phyloP scores from a whole-genome alignment of 2,797 vertebrate species.

The Hydrocynus forskahlii region DNA sequence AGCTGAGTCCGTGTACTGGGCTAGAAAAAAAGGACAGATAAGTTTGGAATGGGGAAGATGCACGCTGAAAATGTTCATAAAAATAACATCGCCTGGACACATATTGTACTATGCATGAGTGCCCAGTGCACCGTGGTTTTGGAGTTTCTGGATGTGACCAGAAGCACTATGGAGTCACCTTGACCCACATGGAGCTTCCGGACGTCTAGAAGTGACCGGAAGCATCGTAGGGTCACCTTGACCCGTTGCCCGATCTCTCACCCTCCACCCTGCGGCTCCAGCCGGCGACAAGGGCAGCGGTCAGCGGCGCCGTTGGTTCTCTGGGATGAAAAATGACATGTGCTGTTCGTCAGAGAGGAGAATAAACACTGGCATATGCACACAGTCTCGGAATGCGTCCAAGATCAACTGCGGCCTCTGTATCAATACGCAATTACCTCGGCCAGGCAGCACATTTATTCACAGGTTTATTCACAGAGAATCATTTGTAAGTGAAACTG shows the following conservation, averaged over 20 bases:
- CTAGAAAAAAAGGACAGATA: neutral
- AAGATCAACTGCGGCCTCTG: conserved; percentile 2
- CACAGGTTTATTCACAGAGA: conserved; percentile 46
- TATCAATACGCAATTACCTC: conserved; percentile 42
- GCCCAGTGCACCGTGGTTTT: conserved; percentile 29
- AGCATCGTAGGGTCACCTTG: conserved; percentile 70
- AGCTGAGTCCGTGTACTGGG: neutral
- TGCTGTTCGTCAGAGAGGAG: conserved; percentile 34
- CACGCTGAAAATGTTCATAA: neutral
- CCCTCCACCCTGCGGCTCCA: conserved; percentile 48
- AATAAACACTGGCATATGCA: conserved; percentile 13
- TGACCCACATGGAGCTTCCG: conserved; percentile 56
- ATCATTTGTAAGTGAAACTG: conserved; percentile 46
- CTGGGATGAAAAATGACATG: conserved; percentile 58
- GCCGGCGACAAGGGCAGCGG: conserved; percentile 46
- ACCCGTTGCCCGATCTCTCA: conserved; percentile 45
- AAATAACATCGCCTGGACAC: neutral
- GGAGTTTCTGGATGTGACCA: neutral
- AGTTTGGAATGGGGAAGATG: neutral
- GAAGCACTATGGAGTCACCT: conserved; percentile 67
- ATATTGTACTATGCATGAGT: conserved; percentile 13
- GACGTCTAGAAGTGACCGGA: neutral
- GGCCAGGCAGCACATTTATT: conserved; percentile 27
- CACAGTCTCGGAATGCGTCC: neutral
- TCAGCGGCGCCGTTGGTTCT: conserved; percentile 38